These are phyloP conservation scores for Pelecanoides urinatrix DNA, from an alignment of 2,113 vertebrate species.

Conservation along the genomic window DNA sequence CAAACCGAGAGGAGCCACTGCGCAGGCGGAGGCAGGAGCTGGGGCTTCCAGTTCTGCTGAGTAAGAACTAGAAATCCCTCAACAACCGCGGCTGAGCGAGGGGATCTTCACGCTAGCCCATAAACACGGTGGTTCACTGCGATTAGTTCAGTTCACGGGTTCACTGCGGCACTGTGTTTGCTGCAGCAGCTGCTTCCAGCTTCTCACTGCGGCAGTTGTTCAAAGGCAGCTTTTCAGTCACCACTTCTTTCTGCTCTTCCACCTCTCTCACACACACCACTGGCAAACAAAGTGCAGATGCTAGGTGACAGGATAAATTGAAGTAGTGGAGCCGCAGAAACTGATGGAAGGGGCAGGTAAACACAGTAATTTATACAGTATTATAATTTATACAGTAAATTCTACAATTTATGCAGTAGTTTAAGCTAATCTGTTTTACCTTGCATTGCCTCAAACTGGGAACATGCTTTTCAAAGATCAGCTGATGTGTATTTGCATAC, in stretches of 20 bases:
- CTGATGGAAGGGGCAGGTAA: neutral
- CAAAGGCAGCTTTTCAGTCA: neutral
- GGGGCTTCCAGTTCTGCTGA: neutral
- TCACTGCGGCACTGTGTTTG: neutral
- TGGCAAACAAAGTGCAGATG: neutral
- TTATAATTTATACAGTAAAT: neutral
- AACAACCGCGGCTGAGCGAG: neutral
- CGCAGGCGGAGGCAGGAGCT: neutral
- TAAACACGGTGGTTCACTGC: neutral
- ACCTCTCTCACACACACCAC: neutral
- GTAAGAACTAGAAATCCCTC: neutral
- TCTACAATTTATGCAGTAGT: neutral
- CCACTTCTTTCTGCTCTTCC: neutral
- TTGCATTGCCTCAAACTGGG: neutral
- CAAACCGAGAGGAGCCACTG: neutral
- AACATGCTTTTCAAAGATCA: neutral
- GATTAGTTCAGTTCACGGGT: neutral
- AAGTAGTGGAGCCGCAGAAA: neutral
- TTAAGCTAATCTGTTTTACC: neutral
- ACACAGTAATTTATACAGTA: neutral
- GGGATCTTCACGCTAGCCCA: neutral
- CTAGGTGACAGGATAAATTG: neutral
- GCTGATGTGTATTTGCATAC: neutral
- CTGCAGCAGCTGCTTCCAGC: neutral
- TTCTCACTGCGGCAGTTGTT: neutral